phyloP scores from a whole-genome alignment of 2,113 vertebrate genomes.

The Elachura formosa region DNA sequence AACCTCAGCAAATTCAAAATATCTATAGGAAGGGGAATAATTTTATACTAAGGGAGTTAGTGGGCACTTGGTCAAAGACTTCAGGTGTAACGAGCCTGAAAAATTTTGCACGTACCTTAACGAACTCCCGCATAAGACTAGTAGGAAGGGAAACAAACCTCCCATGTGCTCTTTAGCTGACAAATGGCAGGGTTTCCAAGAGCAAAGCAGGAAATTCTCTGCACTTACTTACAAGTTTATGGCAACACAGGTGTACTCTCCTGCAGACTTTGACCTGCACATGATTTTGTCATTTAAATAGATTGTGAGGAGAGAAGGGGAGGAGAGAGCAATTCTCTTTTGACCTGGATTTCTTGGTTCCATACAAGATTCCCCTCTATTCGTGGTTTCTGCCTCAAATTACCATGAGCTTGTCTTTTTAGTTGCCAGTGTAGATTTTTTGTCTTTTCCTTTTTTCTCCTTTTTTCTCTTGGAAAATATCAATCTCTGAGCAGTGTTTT shows the following conservation, averaged over 20 bases:
- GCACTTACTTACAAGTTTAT: not conserved
- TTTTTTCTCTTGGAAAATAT: not conserved
- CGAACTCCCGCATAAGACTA: not conserved
- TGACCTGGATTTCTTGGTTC: not conserved
- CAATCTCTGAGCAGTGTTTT: not conserved
- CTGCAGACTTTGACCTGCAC: not conserved
- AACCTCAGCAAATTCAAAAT: not conserved
- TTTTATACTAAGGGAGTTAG: not conserved
- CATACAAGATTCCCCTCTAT: not conserved
- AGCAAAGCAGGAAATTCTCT: slow-evolving; percentile 16
- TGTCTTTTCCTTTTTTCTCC: not conserved
- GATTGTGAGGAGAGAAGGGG: not conserved
- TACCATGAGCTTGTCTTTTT: not conserved
- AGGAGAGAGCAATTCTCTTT: not conserved
- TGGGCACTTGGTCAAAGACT: not conserved
- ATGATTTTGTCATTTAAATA: not conserved
- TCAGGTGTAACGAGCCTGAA: not conserved
- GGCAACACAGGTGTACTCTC: not conserved
- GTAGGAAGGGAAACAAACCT: not conserved
- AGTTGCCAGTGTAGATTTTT: not conserved
- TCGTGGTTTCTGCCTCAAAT: not conserved
- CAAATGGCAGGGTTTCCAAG: not conserved
- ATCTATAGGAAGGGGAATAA: not conserved
- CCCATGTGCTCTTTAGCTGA: not conserved
- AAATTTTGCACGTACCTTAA: not conserved